Evolutionary conservation across 2,113 vertebrate genomes (phyloP), one percentile per base, ranked within the genome.

Genomic region (Acanthisitta chloris): DNA sequence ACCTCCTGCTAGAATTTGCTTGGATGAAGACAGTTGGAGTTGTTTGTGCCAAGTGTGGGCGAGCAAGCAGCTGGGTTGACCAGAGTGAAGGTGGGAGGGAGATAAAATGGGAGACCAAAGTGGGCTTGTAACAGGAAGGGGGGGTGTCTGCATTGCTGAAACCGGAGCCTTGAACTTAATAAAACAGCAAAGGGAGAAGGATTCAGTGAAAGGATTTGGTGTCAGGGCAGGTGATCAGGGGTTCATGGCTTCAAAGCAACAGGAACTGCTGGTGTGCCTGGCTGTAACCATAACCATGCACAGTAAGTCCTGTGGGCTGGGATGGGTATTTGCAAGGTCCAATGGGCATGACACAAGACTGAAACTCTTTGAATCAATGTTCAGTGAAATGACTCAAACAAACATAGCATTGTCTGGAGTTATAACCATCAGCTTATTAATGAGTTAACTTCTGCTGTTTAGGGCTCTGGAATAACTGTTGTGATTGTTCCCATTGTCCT

Each of bases 361-460:
- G 87, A 66, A 87, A 62, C 90, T 95, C 81, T 91, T 86, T 67
- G 81, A 91, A 81, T 91, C 61, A 81, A 72, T 80, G 26, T 67
- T 81, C 67, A 73, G 43, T 89, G 81, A 91, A 87, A 88, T 42
- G 72, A 49, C 54, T 54, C 61, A 61, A 87, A 97, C 95, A 96
- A 95, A 83, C 59, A 38, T 23, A 69, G 78, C 80, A 71, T 96
- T 96, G 96, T 96, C 72, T 34, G 11, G 55, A 74, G 80, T 76
- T 79, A 29, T 38, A 87, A 61, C 59, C 94, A 66, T 46, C 64
- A 57, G 94, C 81, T 93, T 88, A 88, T 36, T 74, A 90, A 88
- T 61, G 94, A 86, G 85, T 90, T 81, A 86, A 51, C 88, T 86
- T 78, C 31, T 76, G 29, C 86, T 64, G n/a, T 52, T 86, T 62